phyloP scores from a whole-genome alignment of 2,797 vertebrate species.

The Rhinella marina region DNA sequence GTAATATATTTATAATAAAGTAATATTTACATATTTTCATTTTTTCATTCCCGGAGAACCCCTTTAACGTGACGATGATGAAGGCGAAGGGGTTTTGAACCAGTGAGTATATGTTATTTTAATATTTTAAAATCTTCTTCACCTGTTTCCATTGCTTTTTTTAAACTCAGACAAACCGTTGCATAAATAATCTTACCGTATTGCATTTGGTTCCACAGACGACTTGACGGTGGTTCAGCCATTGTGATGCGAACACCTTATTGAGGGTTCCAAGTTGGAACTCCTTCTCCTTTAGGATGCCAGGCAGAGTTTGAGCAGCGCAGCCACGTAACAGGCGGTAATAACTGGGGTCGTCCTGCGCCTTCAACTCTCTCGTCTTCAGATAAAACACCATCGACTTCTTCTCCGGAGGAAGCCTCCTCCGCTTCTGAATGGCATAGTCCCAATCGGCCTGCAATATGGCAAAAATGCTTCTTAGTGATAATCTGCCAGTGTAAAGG shows the following conservation, averaged over 20 bases:
- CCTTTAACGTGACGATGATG: too few relatives aligned
- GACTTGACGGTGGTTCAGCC: conserved; percentile 96
- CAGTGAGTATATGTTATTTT: too few relatives aligned
- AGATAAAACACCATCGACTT: conserved; percentile 91
- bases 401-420: conserved; percentile 83
- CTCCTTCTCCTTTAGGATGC: conserved; percentile 90
- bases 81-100: too few relatives aligned
- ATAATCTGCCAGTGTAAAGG: too few relatives aligned
- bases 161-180: too few relatives aligned
- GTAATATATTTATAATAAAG: too few relatives aligned
- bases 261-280: conserved; percentile 93
- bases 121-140: too few relatives aligned
- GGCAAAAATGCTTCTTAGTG: neutral
- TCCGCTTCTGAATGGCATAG: conserved; percentile 77
- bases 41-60: too few relatives aligned
- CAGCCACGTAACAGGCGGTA: conserved; percentile 85
- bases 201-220: conserved; percentile 99
- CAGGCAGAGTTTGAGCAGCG: conserved; percentile 89
- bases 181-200: conserved; percentile 81
- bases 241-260: conserved; percentile 98
- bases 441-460: conserved; percentile 70
- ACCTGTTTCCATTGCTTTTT: too few relatives aligned
- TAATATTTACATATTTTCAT: too few relatives aligned
- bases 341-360: conserved; percentile 84
- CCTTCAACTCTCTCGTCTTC: conserved; percentile 87